phyloP scores from a whole-genome alignment of 2,888 invertebrate species.

The Eupithecia dodoneata region DNA sequence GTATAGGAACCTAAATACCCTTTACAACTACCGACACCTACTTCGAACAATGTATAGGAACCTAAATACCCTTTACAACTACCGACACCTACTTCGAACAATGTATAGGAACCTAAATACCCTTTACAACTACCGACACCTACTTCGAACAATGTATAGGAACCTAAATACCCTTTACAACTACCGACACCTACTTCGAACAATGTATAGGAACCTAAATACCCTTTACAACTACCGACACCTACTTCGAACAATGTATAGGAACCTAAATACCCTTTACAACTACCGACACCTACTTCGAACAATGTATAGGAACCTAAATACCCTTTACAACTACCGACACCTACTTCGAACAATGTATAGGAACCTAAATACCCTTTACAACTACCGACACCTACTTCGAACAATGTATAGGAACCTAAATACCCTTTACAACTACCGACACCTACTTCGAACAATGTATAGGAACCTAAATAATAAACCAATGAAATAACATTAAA shows the following conservation, averaged over 20 bases:
- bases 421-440: no score
- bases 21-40: not conserved
- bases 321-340: no score
- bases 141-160: not conserved
- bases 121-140: not conserved
- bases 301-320: no score
- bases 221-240: no score
- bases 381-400: not conserved
- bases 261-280: no score
- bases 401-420: not conserved
- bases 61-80: no score
- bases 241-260: not conserved
- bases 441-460: not conserved
- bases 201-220: no score
- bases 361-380: no score
- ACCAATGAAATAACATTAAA: not conserved
- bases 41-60: not conserved
- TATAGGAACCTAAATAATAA: no score
- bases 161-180: no score
- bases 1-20: no score
- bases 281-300: not conserved
- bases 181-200: not conserved
- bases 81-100: not conserved
- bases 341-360: not conserved
- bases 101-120: no score